Base-by-base conservation (phyloP, 1,140 invertebrate species). In the Stenopsyche tienmushanensis region DNA sequence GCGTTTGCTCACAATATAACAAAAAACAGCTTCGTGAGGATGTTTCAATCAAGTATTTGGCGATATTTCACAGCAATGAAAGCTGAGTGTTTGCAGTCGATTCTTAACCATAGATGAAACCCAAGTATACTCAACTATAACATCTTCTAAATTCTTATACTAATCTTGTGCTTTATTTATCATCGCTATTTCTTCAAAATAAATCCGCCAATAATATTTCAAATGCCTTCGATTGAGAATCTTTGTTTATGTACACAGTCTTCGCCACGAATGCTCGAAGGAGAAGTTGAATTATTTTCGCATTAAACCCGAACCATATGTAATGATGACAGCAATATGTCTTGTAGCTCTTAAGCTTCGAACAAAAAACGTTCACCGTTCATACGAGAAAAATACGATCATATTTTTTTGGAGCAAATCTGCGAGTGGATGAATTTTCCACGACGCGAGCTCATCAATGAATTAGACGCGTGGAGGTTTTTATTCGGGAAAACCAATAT, bases 281-380 rank as follows among this genome's bases (percentile, higher is more conserved):
- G 34, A 60, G 20, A 60, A 47, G 42, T 60, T 60, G 42, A 60
- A 60, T 60, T 60, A 60, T 60, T 47, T 60, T 60, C 57, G n/a
- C 57, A 60, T 60, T 60, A 60, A 60, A 47, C 41, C 24, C 20
- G 21, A 25, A 25, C 34, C 55, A 17, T 58, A 45, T 44, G 55
- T 58, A 60, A 47, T 41, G 57, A 60, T 47, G 57, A 47, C 42
- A 60, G 57, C 39, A 29, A 60, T 60, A 60, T 29, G 44, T 60
- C 41, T 60, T 18, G 34, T 25, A 57, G 26, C 53, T 17, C n/a
- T 57, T 47, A 47, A 47, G 44, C 44, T 9, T 45, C 42, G 26
- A 24, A 17, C 34, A 57, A 57, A 57, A 53, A 57, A 42, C 54
- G 21, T 13, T 42, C 39, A 20, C 41, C 15, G 42, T 41, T 54